Base-by-base conservation (phyloP, 2,113 vertebrate genomes). In the Xerus inauris region DNA sequence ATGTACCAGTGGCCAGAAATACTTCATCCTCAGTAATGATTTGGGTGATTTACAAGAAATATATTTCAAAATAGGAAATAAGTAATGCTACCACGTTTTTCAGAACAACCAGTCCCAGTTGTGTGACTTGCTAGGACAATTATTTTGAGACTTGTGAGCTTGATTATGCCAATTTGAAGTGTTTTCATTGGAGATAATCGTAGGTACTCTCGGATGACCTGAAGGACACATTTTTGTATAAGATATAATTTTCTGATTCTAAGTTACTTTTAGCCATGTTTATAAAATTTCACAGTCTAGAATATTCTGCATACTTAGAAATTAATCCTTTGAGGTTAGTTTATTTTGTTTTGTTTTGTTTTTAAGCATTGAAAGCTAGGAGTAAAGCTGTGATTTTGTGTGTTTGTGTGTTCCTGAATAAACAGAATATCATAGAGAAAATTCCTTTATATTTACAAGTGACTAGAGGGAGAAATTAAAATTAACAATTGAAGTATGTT, bases 61-160 rank as follows among this genome's bases (percentile, higher is more conserved):
- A 1, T 89, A 94, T 79, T n/a, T 97, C 65, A 91, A 83, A 83
- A 81, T 24, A 80, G 16, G 38, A 75, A 62, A 26, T 26, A 92
- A 92, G 10, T 79, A 87, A 75, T 85, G 16, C 32, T 64, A 85
- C 7, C 59, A 49, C 59, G 77, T 47, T 92, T 57, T 72, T 35
- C 38, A 17, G 45, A 94, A 38, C 51, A 85, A 62, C 45, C 54
- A 77, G n/a, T 62, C 11, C 69, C 77, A 38, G 24, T 71, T 65
- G 65, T 42, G 57, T 51, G 40, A 88, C 59, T 62, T 28, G 14
- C n/a, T 42, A 51, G n/a, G 49, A 67, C 22, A 82, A 49, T 75
- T 54, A 59, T 76, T 93, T n/a, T 17, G 47, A 93, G 49, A 13
- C n/a, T 38, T 90, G 40, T 45, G 14, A 87, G 45, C 54, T 87